Conservation (phyloP, 2,113 vertebrate species). For the Apodemus sylvaticus region DNA sequence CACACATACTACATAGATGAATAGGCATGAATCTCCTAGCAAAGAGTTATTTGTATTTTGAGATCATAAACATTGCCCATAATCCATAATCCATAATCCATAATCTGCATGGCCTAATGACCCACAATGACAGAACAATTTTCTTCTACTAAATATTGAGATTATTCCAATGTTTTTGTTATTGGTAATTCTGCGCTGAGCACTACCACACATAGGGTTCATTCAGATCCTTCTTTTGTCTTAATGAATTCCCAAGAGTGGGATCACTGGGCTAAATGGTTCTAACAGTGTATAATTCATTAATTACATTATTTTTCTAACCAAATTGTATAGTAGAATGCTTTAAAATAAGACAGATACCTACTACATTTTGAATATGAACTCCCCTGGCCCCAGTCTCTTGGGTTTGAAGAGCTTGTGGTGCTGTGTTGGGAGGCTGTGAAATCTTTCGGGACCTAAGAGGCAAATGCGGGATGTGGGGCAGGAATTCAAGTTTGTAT, state of each 20-base stretch:
- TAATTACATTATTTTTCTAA: slow-evolving; percentile 12
- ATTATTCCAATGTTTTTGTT: background rate
- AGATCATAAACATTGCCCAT: background rate
- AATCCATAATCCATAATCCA: too few species aligned
- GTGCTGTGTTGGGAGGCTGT: background rate
- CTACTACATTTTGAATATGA: background rate
- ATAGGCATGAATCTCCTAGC: background rate
- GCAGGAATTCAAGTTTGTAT: background rate
- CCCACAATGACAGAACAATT: background rate
- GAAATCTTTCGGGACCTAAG: background rate
- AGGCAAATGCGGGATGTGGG: background rate
- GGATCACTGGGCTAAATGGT: background rate
- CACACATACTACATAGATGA: background rate
- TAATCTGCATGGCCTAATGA: background rate
- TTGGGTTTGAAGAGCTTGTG: background rate
- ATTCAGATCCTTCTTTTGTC: slow-evolving; percentile 7
- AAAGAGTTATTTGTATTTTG: background rate
- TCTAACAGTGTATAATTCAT: background rate
- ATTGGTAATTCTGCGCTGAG: background rate
- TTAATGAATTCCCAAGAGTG: background rate
- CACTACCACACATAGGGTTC: background rate
- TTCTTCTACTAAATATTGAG: background rate
- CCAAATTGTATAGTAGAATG: background rate
- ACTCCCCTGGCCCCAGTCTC: background rate
- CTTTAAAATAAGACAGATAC: slow-evolving; percentile 4